Evolutionary conservation across 2,888 invertebrate species (phyloP).

Genomic region (Spilarctia lutea): DNA sequence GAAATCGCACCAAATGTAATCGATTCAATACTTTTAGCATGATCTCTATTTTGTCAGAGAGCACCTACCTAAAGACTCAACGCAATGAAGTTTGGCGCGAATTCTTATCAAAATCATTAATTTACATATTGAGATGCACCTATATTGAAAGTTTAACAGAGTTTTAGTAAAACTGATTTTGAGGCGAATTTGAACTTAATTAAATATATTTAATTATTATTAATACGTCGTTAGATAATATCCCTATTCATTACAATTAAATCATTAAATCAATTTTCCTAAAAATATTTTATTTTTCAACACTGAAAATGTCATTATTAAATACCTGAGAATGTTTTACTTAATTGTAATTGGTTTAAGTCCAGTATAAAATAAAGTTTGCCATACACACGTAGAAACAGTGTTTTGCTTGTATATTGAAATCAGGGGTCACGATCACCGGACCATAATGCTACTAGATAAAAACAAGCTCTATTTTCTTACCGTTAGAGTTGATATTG

Average conservation of each 20-base stretch:
- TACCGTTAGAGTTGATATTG: slow-evolving; percentile 37
- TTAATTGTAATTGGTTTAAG: slow-evolving; percentile 33
- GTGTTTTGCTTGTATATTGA: slow-evolving; percentile 62
- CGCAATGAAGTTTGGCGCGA: slow-evolving; percentile 63
- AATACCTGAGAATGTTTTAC: slow-evolving; percentile 35
- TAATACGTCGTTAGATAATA: neutral
- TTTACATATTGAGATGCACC: neutral
- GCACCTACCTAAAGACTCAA: slow-evolving; percentile 53
- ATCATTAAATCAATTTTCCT: no score
- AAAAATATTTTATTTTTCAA: neutral
- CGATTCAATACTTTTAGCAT: slow-evolving; percentile 11
- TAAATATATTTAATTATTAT: neutral
- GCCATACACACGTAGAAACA: slow-evolving; percentile 54
- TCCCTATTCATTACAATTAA: no score
- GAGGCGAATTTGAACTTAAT: neutral
- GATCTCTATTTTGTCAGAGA: slow-evolving; percentile 23
- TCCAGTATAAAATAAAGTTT: slow-evolving; percentile 49
- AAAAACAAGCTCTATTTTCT: slow-evolving; percentile 34
- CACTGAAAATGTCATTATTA: neutral
- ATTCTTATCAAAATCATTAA: slow-evolving; percentile 50
- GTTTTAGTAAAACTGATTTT: neutral
- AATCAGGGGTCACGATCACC: slow-evolving; percentile 64
- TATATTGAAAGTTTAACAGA: slow-evolving; percentile 11
- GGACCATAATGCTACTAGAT: slow-evolving; percentile 16
- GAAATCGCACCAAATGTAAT: slow-evolving; percentile 49